Percentiles rank a stretch among this genome's conserved stretches.
These are phyloP conservation scores for Bombyx mandarina DNA, from an alignment of 1,140 invertebrate genomes.

Conservation along the genomic window DNA sequence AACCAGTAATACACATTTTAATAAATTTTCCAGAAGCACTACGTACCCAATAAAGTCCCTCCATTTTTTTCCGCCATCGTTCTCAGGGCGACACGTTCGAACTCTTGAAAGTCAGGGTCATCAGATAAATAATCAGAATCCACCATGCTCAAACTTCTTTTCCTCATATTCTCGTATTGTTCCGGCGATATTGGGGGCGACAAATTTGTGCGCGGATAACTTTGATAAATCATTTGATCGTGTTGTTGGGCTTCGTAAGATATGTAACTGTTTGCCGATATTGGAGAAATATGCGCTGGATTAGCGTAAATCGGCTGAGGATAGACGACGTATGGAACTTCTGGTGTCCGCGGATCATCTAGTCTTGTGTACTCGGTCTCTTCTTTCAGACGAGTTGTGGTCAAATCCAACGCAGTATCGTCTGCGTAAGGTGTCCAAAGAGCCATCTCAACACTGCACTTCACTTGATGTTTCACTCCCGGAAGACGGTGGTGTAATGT, in stretches of 20 bases:
- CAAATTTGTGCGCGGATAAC: constrained; percentile 1
- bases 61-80: constrained; percentile 75
- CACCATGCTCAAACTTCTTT: constrained; percentile 19
- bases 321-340: constrained; percentile 8
- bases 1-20: background rate
- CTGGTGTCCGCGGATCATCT: background rate
- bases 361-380: background rate
- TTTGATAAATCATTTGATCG: constrained; percentile 3
- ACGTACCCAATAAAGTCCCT: constrained; percentile 44
- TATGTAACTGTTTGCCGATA: constrained; percentile 22
- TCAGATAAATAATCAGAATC: constrained; percentile 31
- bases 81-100: constrained; percentile 76
- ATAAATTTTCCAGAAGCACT: background rate
- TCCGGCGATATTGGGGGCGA: constrained; percentile 26
- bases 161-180: constrained; percentile 5
- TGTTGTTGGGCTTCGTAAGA: constrained; percentile 9
- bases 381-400: constrained; percentile 11
- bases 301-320: constrained; percentile 18
- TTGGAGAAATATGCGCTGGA: constrained; percentile 19
- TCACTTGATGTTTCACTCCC: background rate
- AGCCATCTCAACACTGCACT: constrained; percentile 11
- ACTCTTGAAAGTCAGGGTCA: constrained; percentile 76
- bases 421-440: constrained; percentile 41
- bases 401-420: constrained; percentile 31
- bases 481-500: background rate